Base-by-base conservation (phyloP, 2,888 invertebrate genomes). In the Metalampra italica region DNA sequence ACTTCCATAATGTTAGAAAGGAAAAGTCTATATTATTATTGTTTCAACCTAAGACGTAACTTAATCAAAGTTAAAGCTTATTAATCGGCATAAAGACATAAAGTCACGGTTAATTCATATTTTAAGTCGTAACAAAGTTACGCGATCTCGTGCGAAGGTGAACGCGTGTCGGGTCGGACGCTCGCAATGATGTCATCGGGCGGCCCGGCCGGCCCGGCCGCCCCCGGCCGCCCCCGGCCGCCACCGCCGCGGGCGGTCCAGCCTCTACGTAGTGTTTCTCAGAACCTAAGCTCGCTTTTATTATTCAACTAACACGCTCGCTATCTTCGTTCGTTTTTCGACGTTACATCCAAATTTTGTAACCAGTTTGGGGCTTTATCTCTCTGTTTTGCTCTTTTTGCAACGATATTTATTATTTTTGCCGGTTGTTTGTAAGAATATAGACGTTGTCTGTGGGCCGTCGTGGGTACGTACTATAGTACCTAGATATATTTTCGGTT, bases 261-360 rank as follows among this genome's bases (percentile, higher is more conserved):
- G 36, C n/a, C 69, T 73, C 71, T 65, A 78, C 75, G 80, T 79
- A 70, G 65, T 64, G 68, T 66, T 87, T 88, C 85, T 76, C 77
- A 81, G 86, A 86, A 87, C 72, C 76, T 77, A 70, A 82, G 69
- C 75, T 71, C 72, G 66, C 62, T 70, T 78, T 85, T 85, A 79
- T 81, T 84, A 84, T 84, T 82, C 76, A 61, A 64, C 60, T 75
- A 61, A 64, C 60, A 71, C 68, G 68, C 65, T 71, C 58, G 70
- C 71, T 76, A 76, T 78, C 67, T 64, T 59, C 71, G 62, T 66
- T 76, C 72, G 69, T 75, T 77, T 71, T 70, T 66, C 64, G 59
- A 64, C 66, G 59, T 78, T 68, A 68, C 64, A 67, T 66, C 66
- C 56, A 71, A 76, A 75, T 73, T 47, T 50, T 63, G 62, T 66